Base-by-base conservation (phyloP, 30 jellyfish, hydroid and myxozoan species). In the Haliclystus octoradiatus region DNA sequence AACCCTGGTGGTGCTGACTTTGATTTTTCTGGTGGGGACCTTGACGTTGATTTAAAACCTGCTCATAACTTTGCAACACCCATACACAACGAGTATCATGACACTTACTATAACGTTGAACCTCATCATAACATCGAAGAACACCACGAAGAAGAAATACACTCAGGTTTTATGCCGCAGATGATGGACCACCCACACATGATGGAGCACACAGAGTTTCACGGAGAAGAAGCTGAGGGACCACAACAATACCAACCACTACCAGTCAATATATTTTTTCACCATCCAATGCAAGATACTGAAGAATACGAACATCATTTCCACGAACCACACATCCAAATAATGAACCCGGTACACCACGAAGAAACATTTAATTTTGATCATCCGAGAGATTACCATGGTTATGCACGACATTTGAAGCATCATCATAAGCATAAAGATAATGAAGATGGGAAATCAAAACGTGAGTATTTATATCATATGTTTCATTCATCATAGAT, bases 1-100 rank as follows among this genome's bases (percentile, higher is more conserved):
- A 86, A 78, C 53, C 96, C 96, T 0, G 96, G 79, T 47, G 96
- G 96, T n/a, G 96, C 96, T 47, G 85, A 79, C 22, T 53, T 86
- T 70, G 73, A 71, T 24, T 86, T 86, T 53, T 50, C 86, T 35
- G 96, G 96, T 9, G 94, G 96, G 5, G 96, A 86, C 40, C 79
- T 86, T 2, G 90, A 86, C 66, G 96, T 86, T 27, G 92, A 76
- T 35, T 52, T 86, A 75, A 92, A 73, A 34, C 96, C 96, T 4
- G 96, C 96, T 3, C 96, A 86, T 61, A 82, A 86, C 26, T 71
- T 64, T 46, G 85, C 75, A 24, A 75, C 77, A 23, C 95, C 95
- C 34, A 71, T 83, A 24, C 85, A 83, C 70, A 80, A 80, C 68
- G 76, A 64, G 28, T 61, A 71, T 30, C 76, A 66, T 32, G 31